Evolutionary conservation across 2,113 vertebrate genomes (phyloP), one percentile per base, ranked within the genome.

Genomic region (Triplophysa siluroides): DNA sequence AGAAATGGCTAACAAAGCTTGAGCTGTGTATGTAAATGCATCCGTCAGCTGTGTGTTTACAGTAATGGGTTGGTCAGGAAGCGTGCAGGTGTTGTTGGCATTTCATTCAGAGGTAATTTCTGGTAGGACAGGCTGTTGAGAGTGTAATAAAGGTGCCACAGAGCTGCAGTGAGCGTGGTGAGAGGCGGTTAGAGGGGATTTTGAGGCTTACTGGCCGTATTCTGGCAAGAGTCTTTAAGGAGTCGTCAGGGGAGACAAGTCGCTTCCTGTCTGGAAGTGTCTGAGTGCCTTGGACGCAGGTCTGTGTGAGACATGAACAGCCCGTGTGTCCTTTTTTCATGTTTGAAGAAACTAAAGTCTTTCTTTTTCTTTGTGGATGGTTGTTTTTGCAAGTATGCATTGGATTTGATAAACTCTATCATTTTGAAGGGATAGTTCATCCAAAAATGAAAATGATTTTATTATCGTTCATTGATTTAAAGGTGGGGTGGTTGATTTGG

Each of bases 211-310:
- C 19, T 66, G 70, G 38, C 76, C 29, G 14, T 43, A 64, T 78
- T 69, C 64, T 47, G 47, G 63, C 21, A 60, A 41, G 54, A 33
- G 58, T 72, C 81, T 68, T 52, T 78, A 52, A 73, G 62, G 43
- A 67, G 66, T 64, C 29, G 14, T 82, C 66, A 70, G 60, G 74
- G 60, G 76, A 72, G 66, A 71, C 58, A 29, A 45, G 47, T 68
- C 52, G 60, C 75, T 82, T 83, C 81, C 76, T 71, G 70, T 68
- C 60, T 33, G 76, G 76, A 83, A 62, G 76, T 68, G 63, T 45
- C 54, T 38, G 52, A 62, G 76, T 13, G 70, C 63, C 67, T 18
- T 13, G 43, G 50, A 50, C 66, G 26, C 23, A 72, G 60, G 71
- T 71, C 60, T 82, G 50, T 62, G 68, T 71, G 67, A 71, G 74